Evolutionary conservation across 2,113 vertebrate genomes (phyloP).

Genomic region (Serilophus lunatus): DNA sequence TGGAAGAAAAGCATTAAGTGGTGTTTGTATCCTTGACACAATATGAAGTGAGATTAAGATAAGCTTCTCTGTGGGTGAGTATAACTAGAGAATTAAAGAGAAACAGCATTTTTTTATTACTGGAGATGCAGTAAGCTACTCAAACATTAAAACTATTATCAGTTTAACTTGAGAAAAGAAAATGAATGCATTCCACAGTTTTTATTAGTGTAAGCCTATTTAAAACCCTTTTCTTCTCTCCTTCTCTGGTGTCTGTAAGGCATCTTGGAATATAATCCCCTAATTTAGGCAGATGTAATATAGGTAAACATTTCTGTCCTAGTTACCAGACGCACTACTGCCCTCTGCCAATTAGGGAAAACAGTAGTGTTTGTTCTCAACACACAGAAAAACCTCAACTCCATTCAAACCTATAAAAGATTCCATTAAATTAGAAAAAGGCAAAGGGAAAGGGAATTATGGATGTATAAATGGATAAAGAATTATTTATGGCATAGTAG

Average conservation of each 20-base stretch:
- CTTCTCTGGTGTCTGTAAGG: neutral
- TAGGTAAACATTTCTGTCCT: neutral
- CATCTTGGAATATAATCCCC: neutral
- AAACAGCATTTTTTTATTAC: neutral
- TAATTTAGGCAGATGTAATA: neutral
- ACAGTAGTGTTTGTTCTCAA: neutral
- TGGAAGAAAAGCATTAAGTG: neutral
- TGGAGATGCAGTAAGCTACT: neutral
- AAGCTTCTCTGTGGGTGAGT: neutral
- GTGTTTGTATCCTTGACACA: slow-evolving; percentile 12
- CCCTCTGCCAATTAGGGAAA: neutral
- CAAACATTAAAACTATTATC: neutral
- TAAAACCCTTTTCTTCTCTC: neutral
- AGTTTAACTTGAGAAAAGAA: neutral
- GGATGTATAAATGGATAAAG: neutral
- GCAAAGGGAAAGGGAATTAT: neutral
- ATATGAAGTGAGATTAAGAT: neutral
- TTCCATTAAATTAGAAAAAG: neutral
- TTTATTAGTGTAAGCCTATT: neutral
- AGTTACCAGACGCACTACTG: neutral
- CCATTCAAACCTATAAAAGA: neutral
- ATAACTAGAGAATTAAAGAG: slow-evolving; percentile 16
- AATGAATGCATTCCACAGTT: fast-evolving
- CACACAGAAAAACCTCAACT: neutral
- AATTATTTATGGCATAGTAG: neutral